Evolutionary conservation across 2,888 invertebrate genomes (phyloP).

Genomic region (Amphipyra tragopoginis): DNA sequence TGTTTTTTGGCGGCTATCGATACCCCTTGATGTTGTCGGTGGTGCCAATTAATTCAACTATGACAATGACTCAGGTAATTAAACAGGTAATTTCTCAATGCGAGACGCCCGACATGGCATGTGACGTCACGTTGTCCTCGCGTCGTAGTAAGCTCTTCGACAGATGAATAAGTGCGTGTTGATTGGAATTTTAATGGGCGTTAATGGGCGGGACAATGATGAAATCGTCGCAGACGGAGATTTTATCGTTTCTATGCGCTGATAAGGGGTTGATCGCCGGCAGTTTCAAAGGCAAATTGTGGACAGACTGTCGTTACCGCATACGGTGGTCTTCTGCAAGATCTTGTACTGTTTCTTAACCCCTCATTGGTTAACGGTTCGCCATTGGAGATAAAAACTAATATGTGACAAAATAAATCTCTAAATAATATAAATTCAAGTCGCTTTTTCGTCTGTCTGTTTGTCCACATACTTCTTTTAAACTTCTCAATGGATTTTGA

Average conservation of each 20-base stretch:
- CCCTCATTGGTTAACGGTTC: conserved; percentile 22
- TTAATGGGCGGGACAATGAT: conserved; percentile 89
- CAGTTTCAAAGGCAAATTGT: conserved; percentile 88
- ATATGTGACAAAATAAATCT: conserved; percentile 7
- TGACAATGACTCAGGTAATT: conserved; percentile 70
- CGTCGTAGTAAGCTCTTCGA: conserved; percentile 60
- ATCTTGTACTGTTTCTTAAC: conserved; percentile 25
- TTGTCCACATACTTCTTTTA: too few relatives aligned
- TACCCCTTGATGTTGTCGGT: conserved; percentile 50
- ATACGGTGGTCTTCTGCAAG: conserved; percentile 68
- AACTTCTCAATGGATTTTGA: too few relatives aligned
- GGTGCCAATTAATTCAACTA: conserved; percentile 61
- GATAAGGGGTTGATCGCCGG: conserved; percentile 84
- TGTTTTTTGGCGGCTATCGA: conserved; percentile 63
- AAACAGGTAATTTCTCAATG: conserved; percentile 79
- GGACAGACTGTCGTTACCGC: conserved; percentile 72
- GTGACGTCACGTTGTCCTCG: conserved; percentile 65
- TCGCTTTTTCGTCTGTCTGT: too few relatives aligned
- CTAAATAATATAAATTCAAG: not conserved
- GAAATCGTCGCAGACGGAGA: conserved; percentile 81
- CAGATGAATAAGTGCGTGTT: conserved; percentile 88
- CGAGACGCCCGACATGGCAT: conserved; percentile 72
- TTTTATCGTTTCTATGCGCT: conserved; percentile 82
- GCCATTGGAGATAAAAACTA: conserved; percentile 5
- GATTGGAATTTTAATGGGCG: conserved; percentile 88